Base-by-base conservation (phyloP, 1,140 invertebrate species). In the Drosophila cardini region DNA sequence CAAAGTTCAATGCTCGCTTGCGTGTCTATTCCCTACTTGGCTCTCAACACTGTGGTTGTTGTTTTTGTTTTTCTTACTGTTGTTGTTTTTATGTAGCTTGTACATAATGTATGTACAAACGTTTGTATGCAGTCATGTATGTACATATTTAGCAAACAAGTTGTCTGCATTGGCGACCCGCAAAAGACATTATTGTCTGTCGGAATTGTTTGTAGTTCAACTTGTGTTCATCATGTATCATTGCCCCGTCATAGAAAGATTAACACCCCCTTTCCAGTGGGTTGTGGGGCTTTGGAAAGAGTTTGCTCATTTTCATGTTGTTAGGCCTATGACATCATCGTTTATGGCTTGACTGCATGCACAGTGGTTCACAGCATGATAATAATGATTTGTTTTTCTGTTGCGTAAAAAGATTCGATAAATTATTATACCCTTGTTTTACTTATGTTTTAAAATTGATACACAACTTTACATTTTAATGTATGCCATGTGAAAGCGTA, bases 1-100 rank as follows among this genome's bases (percentile, higher is more conserved):
- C 36, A 52, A 58, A 72, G 69, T 64, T 65, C 52, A 65, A 58
- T 72, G 53, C 36, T 57, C 62, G 43, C 62, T 65, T 64, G 61
- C 52, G 61, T 72, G 62, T 34, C 36, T 34, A 10, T 42, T 62
- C 48, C 30, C 46, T 62, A 69, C 32, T 58, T 42, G 57, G 64
- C 36, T 61, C 38, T 50, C 9, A 46, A 21, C 46, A 7, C 9
- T 34, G 43, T 21, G 40, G n/a, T 61, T 13, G 21, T 43, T 26
- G 55, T 48, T 63, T n/a, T n/a, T n/a, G n/a, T n/a, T n/a, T n/a
- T n/a, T n/a, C n/a, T n/a, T n/a, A n/a, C n/a, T n/a, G n/a, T n/a
- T 26, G 55, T 48, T 63, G 61, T 63, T 34, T 21, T 30, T 53
- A 53, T 63, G 32, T 38, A 13, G 21, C 21, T 26, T 36, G 8